Evolutionary conservation across 2,888 invertebrate species (phyloP).

Genomic region (Drosophila prolongata): DNA sequence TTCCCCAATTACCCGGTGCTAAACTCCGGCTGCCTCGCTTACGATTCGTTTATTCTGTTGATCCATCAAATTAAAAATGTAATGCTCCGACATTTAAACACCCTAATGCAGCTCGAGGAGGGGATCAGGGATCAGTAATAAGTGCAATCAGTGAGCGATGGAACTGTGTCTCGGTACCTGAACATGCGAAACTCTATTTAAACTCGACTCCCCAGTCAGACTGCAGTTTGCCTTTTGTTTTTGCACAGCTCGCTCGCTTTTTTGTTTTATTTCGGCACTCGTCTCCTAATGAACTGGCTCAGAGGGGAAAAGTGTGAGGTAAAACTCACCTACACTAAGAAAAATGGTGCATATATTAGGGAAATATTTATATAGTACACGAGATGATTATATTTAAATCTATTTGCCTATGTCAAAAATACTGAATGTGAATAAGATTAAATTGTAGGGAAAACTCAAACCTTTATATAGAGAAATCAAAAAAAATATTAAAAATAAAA

Average conservation of each 20-base stretch:
- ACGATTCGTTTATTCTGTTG: slow-evolving; percentile 84
- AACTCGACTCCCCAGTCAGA: slow-evolving; percentile 21
- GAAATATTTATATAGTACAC: not conserved
- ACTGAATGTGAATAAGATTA: no score
- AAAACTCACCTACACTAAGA: not conserved
- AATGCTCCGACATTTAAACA: slow-evolving; percentile 79
- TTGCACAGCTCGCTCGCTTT: slow-evolving; percentile 36
- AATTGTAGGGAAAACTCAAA: no score
- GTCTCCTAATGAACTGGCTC: slow-evolving; percentile 74
- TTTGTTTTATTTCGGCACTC: slow-evolving; percentile 55
- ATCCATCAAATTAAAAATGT: slow-evolving; percentile 83
- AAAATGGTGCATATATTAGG: not conserved
- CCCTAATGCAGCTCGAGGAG: slow-evolving; percentile 36
- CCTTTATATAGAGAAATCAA: no score
- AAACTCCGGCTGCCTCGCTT: slow-evolving; percentile 54
- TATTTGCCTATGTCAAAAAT: no score
- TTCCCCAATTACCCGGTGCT: slow-evolving; percentile 65
- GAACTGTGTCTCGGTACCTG: not conserved
- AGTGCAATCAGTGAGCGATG: slow-evolving; percentile 72
- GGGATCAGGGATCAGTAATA: slow-evolving; percentile 62
- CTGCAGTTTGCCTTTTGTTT: slow-evolving; percentile 54
- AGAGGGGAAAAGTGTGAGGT: slow-evolving; percentile 17
- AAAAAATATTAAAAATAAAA: no score
- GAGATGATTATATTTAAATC: no score
- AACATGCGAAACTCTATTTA: slow-evolving; percentile 11